Evolutionary conservation across 2,113 vertebrate species (phyloP).

Genomic region (Dolichotis patagonum): DNA sequence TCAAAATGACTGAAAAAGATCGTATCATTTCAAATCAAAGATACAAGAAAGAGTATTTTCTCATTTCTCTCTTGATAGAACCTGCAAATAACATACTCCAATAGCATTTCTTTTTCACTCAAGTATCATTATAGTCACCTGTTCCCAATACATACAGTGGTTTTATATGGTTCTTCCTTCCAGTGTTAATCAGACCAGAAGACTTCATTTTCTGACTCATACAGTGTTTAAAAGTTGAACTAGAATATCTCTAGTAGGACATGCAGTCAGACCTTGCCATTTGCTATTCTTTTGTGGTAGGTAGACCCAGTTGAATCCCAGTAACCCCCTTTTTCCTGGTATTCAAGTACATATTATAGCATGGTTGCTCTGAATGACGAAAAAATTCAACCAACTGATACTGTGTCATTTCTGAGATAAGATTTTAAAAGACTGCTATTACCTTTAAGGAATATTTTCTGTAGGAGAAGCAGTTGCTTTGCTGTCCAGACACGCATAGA

Average conservation of each 20-base stretch:
- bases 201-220: not conserved
- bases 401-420: not conserved
- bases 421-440: not conserved
- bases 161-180: not conserved
- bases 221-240: not conserved
- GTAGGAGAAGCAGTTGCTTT: not conserved
- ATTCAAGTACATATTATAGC: not conserved
- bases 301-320: not conserved
- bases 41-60: constrained; percentile 32
- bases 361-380: not conserved
- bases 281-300: constrained; percentile 9
- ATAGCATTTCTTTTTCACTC: constrained; percentile 36
- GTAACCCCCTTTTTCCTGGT: not conserved
- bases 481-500: not conserved
- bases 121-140: not conserved
- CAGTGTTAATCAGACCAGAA: not conserved
- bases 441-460: not conserved
- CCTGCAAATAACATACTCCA: constrained; percentile 38
- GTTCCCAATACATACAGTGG: not conserved
- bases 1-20: constrained; percentile 41
- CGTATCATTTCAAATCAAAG: constrained; percentile 56
- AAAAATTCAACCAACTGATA: not conserved
- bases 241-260: not conserved
- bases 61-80: constrained; percentile 39
- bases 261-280: not conserved